Percentiles rank a stretch among this genome's conserved stretches.
Conservation (phyloP, 2,888 invertebrate species). For the Panzeria rudis region DNA sequence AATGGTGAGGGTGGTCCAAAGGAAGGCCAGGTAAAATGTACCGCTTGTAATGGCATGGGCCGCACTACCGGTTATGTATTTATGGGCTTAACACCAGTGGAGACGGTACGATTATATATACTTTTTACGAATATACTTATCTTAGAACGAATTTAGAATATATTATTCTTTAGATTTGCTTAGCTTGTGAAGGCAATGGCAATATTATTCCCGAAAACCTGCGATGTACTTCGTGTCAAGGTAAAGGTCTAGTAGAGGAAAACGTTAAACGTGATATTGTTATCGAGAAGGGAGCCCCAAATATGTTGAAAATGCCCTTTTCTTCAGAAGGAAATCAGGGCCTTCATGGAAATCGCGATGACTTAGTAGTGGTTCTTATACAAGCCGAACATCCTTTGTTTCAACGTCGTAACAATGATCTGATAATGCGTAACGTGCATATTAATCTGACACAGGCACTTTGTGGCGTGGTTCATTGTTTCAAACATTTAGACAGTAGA, state of each 20-base stretch:
- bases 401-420: conserved; percentile 90
- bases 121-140: conserved; percentile 80
- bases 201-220: conserved; percentile 91
- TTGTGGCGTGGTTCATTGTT: conserved; percentile 93
- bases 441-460: conserved; percentile 94
- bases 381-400: conserved; percentile 92
- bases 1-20: conserved; percentile 80
- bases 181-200: conserved; percentile 88
- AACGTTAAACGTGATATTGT: conserved; percentile 93
- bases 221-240: conserved; percentile 91
- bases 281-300: conserved; percentile 94
- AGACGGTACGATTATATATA: conserved; percentile 84
- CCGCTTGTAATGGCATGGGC: conserved; percentile 81
- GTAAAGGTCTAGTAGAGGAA: conserved; percentile 92
- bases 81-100: conserved; percentile 83
- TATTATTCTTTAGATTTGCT: conserved; percentile 84
- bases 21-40: conserved; percentile 75
- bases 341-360: conserved; percentile 93
- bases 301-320: conserved; percentile 93
- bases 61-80: conserved; percentile 78
- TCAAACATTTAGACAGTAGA: conserved; percentile 96
- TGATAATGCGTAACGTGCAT: conserved; percentile 88
- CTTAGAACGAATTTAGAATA: background rate
- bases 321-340: conserved; percentile 95
- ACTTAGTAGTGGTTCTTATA: conserved; percentile 94